Conservation (phyloP, 1,140 invertebrate species). For the Cherax quadricarinatus region DNA sequence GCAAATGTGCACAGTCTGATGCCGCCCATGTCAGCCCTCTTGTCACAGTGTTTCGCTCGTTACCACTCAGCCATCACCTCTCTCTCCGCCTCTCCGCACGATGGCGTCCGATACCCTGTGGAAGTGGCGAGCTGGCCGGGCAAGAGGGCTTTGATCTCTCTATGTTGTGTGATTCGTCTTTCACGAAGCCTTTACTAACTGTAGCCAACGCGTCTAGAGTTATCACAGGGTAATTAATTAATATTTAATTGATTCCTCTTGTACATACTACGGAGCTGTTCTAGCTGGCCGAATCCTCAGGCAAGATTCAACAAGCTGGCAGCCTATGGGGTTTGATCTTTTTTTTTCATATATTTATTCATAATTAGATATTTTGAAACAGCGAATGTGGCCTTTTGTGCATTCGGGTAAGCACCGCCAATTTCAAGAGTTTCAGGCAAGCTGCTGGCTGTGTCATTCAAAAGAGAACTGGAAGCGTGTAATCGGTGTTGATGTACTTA, state of each 20-base stretch:
- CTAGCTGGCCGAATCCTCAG: neutral
- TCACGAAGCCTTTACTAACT: slow-evolving; percentile 55
- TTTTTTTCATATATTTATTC: neutral
- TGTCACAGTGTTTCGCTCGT: slow-evolving; percentile 40
- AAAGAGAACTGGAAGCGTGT: neutral
- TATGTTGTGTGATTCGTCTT: slow-evolving; percentile 54
- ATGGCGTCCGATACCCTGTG: slow-evolving; percentile 23
- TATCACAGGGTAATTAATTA: slow-evolving; percentile 50
- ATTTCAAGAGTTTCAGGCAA: neutral
- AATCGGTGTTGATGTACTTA: neutral
- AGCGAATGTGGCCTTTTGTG: neutral
- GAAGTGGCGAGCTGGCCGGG: slow-evolving; percentile 18
- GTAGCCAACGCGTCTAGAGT: slow-evolving; percentile 49
- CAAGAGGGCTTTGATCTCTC: slow-evolving; percentile 51
- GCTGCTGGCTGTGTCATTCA: neutral
- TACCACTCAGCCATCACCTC: neutral
- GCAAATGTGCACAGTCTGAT: slow-evolving; percentile 52
- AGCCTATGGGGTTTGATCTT: slow-evolving; percentile 11
- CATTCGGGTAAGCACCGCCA: neutral
- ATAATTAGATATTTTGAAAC: neutral
- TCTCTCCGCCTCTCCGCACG: neutral
- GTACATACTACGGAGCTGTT: slow-evolving; percentile 24
- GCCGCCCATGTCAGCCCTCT: slow-evolving; percentile 52
- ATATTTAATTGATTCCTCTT: slow-evolving; percentile 48
- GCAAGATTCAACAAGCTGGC: slow-evolving; percentile 33